Base-by-base conservation (phyloP, 2,888 invertebrate species). In the Boloria euphrosyne region DNA sequence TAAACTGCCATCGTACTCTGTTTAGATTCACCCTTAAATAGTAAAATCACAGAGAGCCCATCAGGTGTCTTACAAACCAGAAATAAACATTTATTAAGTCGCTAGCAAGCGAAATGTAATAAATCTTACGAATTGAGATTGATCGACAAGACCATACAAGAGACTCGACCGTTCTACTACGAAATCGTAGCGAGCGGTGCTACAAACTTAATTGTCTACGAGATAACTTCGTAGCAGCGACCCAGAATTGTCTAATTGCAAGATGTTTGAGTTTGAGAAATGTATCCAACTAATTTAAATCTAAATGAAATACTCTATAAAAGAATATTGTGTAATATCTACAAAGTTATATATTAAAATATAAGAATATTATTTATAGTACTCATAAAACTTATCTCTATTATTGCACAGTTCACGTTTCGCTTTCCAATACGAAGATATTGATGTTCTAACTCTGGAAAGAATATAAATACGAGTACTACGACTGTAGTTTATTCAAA, bases 141-240 rank as follows among this genome's bases (percentile, higher is more conserved):
- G 22, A 47, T 16, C 31, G 47, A 17, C n/a, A 63, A 43, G 16
- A 27, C 58, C 46, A n/a, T 47, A 47, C 47, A 31, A 38, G 27
- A n/a, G 17, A 59, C 52, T 38, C 38, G 10, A 17, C 38, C 27
- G 4, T 50, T 17, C n/a, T 44, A n/a, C 62, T n/a, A 51, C 57
- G 44, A 31, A 22, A 44, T 49, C 62, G 68, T 68, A 68, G 66
- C 62, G 4, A 10, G 47, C 58, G 46, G 50, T 50, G 67, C 61
- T 68, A 65, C 65, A 55, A 58, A 65, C 57, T 52, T 57, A 62
- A 68, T 62, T 55, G 65, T 69, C 66, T 64, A 64, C 69, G 66
- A 53, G 47, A 51, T 57, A 66, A 55, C 60, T 64, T 51, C 46
- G 63, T 61, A 58, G 67, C 60, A 38, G 7, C 16, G 59, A 38